A percentile compares a stretch with the other conserved stretches of the same genome.
These are phyloP conservation scores for Redunca redunca DNA, from an alignment of 2,113 vertebrate species.

Conservation along the genomic window DNA sequence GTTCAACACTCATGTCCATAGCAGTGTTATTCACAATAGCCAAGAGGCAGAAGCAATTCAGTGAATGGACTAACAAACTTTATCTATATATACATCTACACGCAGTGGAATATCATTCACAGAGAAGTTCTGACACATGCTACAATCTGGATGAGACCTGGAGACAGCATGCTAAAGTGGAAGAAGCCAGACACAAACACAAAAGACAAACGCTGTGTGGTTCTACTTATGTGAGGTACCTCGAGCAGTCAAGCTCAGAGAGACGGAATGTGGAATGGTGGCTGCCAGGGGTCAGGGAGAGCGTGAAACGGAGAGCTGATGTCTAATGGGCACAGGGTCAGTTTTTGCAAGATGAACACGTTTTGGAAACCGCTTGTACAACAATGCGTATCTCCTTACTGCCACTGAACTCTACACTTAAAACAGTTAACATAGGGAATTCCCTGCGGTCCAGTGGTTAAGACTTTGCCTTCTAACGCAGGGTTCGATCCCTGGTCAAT, in stretches of 20 bases:
- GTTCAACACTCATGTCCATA: rapidly evolving
- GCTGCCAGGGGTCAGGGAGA: not conserved
- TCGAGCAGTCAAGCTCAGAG: not conserved
- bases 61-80: not conserved
- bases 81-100: rapidly evolving
- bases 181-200: not conserved
- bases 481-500: not conserved
- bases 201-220: not conserved
- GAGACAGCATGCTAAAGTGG: too few relatives aligned
- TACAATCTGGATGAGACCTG: rapidly evolving
- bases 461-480: not conserved
- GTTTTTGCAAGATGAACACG: not conserved
- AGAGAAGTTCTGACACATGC: not conserved
- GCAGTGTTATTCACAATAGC: not conserved
- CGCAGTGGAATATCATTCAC: too few relatives aligned
- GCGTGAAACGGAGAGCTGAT: rapidly evolving
- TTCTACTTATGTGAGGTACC: rapidly evolving
- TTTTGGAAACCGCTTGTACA: not conserved
- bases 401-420: not conserved
- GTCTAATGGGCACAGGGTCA: rapidly evolving
- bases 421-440: not conserved
- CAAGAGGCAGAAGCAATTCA: not conserved
- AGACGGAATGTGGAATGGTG: not conserved
- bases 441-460: not conserved
- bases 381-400: not conserved